These are phyloP conservation scores for Clytia hemisphaerica DNA, from an alignment of 30 jellyfish, hydroid and myxozoan genomes.

Conservation along the genomic window DNA sequence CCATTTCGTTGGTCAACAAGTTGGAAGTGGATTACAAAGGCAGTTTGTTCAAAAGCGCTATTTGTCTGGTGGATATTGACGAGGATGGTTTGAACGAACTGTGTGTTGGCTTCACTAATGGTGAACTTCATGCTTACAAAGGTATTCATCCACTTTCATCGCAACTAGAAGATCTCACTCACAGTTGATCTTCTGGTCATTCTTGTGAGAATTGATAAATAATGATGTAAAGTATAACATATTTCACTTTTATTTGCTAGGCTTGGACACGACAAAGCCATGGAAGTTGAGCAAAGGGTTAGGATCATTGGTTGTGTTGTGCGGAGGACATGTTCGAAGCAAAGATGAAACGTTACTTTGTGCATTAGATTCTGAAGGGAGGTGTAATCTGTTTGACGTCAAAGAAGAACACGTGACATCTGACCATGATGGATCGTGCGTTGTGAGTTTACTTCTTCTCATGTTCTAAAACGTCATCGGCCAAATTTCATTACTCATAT, in stretches of 20 bases:
- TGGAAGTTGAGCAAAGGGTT: constrained; percentile 7
- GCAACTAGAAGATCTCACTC: too few species aligned
- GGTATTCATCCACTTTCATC: constrained; percentile 49
- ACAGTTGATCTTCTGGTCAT: too few species aligned
- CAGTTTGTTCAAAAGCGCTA: constrained; percentile 61
- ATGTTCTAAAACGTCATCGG: too few species aligned
- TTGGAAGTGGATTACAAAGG: constrained; percentile 73
- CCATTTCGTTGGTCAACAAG: constrained; percentile 73
- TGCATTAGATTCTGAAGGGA: constrained; percentile 17
- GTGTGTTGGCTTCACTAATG: constrained; percentile 61
- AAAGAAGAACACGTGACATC: too few species aligned
- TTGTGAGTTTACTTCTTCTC: too few species aligned
- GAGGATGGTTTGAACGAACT: constrained; percentile 76
- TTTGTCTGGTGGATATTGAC: constrained; percentile 81
- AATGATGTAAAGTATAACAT: not conserved
- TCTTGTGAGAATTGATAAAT: not conserved
- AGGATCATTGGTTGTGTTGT: constrained; percentile 15
- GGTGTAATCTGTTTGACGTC: constrained; percentile 16
- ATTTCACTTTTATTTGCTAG: not conserved
- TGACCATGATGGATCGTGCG: too few species aligned
- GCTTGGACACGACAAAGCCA: constrained; percentile 6
- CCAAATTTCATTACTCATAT: too few species aligned
- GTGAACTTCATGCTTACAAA: constrained; percentile 63
- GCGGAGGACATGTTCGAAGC: constrained; percentile 23
- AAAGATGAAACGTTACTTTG: constrained; percentile 2